phyloP scores from a whole-genome alignment of 2,888 invertebrate species.

The Drosophila planitibia region DNA sequence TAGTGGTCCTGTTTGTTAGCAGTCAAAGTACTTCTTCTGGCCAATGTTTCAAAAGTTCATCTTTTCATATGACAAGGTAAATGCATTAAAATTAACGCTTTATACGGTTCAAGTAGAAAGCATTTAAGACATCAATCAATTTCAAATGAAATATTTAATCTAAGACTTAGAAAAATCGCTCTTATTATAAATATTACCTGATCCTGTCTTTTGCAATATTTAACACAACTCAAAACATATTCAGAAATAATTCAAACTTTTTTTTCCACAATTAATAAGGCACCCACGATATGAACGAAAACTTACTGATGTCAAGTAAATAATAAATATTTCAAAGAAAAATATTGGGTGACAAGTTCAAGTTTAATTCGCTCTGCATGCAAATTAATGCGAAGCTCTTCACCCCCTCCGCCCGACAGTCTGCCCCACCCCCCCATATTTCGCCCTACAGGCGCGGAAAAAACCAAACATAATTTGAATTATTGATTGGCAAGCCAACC shows the following conservation, averaged over 20 bases:
- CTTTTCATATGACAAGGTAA: not conserved
- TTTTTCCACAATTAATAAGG: not conserved
- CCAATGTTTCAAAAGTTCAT: not conserved
- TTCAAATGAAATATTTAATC: not conserved
- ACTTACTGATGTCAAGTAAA: slow-evolving; percentile 32
- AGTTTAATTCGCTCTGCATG: slow-evolving; percentile 48
- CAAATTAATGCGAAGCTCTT: slow-evolving; percentile 44
- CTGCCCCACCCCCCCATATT: not conserved
- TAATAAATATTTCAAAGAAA: slow-evolving; percentile 37
- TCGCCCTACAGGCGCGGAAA: slow-evolving; percentile 12
- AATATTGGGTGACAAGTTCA: slow-evolving; percentile 50
- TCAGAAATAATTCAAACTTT: slow-evolving; percentile 7
- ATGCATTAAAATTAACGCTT: not conserved
- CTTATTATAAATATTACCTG: not conserved
- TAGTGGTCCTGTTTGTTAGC: slow-evolving; percentile 24
- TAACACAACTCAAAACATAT: not conserved
- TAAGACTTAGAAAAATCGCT: not conserved
- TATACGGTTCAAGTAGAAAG: not conserved
- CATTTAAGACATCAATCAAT: not conserved
- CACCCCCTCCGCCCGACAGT: not conserved
- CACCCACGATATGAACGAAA: not conserved
- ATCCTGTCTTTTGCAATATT: not conserved
- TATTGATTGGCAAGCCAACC: slow-evolving; percentile 69
- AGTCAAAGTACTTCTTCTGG: slow-evolving; percentile 8
- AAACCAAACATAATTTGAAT: slow-evolving; percentile 74